These are phyloP conservation scores for Melanotaenia maccullochi DNA, from an alignment of 2,797 vertebrate species.

Conservation along the genomic window DNA sequence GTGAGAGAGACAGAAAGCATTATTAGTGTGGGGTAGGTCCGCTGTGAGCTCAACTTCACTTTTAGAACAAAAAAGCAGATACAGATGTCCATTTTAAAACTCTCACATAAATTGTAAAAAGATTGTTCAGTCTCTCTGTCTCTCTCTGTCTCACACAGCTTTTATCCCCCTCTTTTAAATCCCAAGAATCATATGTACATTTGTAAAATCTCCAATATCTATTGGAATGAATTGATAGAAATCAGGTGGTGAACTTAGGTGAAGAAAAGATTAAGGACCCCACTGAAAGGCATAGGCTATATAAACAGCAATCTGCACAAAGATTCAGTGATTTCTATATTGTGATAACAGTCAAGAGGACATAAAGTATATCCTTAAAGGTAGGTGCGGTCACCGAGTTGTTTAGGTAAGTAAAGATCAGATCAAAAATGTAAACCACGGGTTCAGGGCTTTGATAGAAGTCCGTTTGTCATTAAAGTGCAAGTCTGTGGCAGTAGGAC, in stretches of 20 bases:
- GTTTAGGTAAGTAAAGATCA: conserved; percentile 80
- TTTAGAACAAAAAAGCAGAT: conserved; percentile 43
- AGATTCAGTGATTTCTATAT: conserved; percentile 76
- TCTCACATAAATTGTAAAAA: conserved; percentile 31
- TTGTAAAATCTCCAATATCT: conserved; percentile 60
- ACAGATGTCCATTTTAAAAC: conserved; percentile 31
- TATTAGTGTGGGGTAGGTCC: conserved; percentile 39
- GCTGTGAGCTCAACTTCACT: conserved; percentile 44
- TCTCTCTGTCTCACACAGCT: conserved; percentile 56
- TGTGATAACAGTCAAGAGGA: conserved; percentile 87
- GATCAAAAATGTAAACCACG: conserved; percentile 86
- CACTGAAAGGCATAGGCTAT: conserved; percentile 82
- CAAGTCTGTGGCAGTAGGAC: conserved; percentile 88
- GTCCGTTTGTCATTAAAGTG: conserved; percentile 86
- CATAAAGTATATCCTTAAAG: conserved; percentile 84
- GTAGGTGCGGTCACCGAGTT: conserved; percentile 87
- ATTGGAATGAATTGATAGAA: conserved; percentile 73
- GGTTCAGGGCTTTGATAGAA: conserved; percentile 81
- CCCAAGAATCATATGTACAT: conserved; percentile 74
- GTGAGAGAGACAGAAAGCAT: conserved; percentile 58
- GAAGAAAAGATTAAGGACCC: conserved; percentile 73
- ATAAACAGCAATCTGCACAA: conserved; percentile 83
- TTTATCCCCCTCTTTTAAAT: conserved; percentile 28
- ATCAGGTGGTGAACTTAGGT: conserved; percentile 68
- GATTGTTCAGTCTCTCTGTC: conserved; percentile 60